Base-by-base conservation (phyloP, 2,888 invertebrate genomes). In the Celastrina argiolus region DNA sequence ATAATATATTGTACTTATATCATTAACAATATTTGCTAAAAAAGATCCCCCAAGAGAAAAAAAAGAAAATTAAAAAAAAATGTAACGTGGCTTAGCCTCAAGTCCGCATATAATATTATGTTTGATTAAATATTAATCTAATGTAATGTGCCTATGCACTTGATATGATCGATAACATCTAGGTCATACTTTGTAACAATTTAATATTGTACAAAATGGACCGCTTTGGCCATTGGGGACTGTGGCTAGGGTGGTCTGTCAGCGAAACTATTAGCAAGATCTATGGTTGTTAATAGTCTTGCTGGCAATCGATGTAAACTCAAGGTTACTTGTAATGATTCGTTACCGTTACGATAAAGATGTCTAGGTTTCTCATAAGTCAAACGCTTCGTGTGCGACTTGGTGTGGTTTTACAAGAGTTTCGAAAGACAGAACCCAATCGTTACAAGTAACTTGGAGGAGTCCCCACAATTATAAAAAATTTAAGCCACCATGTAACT, bases 1-100 rank as follows among this genome's bases (percentile, higher is more conserved):
- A 86, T 87, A 80, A 82, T 87, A 79, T 90, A 89, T 87, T 88
- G 88, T 90, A 89, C 89, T 88, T 91, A 90, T 87, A 83, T 83
- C 84, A 88, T 87, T 86, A 85, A 87, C 82, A 84, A 85, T 89
- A 87, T 89, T 89, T 84, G 80, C 84, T 88, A 88, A 88, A 28
- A n/a, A 85, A 80, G 78, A 84, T 83, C 85, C 82, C 78, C 81
- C 80, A 77, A 84, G 80, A 78, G 76, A 75, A 74, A 68, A 67
- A 58, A 69, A 63, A 73, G 74, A 76, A 76, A 85, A 87, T 87
- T 83, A 76, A 69, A 64, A 80, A 80, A 88, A 87, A 87, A 88
- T 87, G 82, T 72, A 73, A 78, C 77, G 73, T 72, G n/a, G n/a
- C n/a, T n/a, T 81, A 80, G 78, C 16, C 39, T 85, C 87, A 86